phyloP scores from a whole-genome alignment of 2,797 vertebrate species.

The Orientallactaga sibirica region DNA sequence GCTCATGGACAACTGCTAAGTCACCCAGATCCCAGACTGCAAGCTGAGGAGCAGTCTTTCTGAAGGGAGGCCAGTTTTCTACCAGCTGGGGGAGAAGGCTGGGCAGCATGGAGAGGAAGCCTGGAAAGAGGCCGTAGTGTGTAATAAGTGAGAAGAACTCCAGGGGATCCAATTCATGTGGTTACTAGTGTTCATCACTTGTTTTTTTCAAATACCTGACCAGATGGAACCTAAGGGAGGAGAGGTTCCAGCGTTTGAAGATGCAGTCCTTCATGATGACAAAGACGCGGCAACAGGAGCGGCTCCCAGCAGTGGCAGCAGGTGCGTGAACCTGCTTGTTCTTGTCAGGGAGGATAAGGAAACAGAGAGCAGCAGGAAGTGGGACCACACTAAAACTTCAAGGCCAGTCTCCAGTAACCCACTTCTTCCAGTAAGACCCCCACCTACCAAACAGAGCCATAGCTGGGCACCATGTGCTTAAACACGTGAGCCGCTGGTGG shows the following conservation, averaged over 20 bases:
- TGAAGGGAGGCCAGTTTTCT: background rate
- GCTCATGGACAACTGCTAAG: slow-evolving; percentile 44
- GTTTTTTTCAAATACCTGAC: background rate
- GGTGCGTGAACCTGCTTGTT: background rate
- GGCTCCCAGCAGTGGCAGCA: background rate
- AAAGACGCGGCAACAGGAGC: background rate
- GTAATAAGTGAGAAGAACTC: background rate
- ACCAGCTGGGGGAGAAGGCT: background rate
- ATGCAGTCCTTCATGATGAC: no score
- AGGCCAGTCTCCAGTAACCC: background rate
- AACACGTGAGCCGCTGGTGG: background rate
- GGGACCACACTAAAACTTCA: background rate
- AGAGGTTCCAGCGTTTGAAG: background rate
- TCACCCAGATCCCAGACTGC: background rate
- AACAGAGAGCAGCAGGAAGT: background rate
- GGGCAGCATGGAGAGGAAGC: background rate
- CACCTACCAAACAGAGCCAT: background rate
- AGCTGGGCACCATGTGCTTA: background rate
- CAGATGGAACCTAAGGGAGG: background rate
- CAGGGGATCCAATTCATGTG: background rate
- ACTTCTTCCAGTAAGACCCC: background rate
- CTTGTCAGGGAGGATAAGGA: background rate
- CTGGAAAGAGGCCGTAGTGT: background rate
- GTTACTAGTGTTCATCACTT: background rate
- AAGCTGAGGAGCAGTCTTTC: background rate